phyloP scores from a whole-genome alignment of 2,888 invertebrate species.

The Pinctada fucata region DNA sequence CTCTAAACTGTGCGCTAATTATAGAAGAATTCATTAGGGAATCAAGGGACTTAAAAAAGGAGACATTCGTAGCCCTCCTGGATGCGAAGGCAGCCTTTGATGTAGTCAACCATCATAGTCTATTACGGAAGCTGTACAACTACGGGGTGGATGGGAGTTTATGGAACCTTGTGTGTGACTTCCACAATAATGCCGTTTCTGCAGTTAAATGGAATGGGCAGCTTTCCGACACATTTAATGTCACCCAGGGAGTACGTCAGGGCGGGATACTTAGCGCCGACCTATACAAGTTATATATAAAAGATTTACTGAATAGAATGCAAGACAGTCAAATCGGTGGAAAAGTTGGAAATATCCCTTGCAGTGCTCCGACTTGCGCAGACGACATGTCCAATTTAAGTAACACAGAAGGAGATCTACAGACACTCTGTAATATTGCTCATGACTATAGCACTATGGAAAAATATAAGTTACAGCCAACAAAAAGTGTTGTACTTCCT shows the following conservation, averaged over 20 bases:
- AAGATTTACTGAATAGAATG: conserved; percentile 18
- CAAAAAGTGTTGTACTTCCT: conserved; percentile 9
- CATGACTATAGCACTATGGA: conserved; percentile 10
- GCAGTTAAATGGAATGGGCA: conserved; percentile 18
- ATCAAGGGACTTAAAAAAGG: background rate
- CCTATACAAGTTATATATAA: conserved; percentile 23
- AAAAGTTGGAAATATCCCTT: background rate
- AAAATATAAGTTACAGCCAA: conserved; percentile 3
- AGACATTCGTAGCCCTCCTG: conserved; percentile 6
- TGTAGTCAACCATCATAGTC: conserved; percentile 18
- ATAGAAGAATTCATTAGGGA: conserved; percentile 17
- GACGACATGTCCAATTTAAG: background rate
- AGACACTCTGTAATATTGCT: conserved; percentile 4
- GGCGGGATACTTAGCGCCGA: conserved; percentile 11
- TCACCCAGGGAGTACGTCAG: conserved; percentile 20
- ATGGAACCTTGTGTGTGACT: conserved; percentile 13
- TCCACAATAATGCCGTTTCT: background rate
- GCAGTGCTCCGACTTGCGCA: conserved; percentile 15
- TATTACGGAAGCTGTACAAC: conserved; percentile 16
- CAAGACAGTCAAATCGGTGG: background rate
- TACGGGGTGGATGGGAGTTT: conserved; percentile 5
- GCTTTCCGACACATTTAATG: background rate
- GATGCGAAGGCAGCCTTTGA: conserved; percentile 33
- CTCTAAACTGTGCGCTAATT: conserved; percentile 12
- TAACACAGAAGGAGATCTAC: background rate